Percentiles rank a stretch among this genome's conserved stretches.
Evolutionary conservation across 2,888 invertebrate species (phyloP).

Genomic region (Eupsilia transversa): DNA sequence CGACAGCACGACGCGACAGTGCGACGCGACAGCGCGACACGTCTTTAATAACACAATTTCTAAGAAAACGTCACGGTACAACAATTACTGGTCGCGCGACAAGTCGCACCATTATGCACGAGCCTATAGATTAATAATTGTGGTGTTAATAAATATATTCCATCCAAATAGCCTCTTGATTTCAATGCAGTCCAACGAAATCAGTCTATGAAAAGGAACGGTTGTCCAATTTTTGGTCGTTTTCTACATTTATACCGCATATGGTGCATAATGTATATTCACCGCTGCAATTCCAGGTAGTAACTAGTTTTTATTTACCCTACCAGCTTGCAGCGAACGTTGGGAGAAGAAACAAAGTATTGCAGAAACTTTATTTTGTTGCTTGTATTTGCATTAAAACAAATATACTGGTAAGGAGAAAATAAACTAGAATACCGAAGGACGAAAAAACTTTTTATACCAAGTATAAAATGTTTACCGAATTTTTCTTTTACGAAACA

Average conservation of each 20-base stretch:
- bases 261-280: conserved; percentile 5
- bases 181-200: no score
- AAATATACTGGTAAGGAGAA: neutral
- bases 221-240: neutral
- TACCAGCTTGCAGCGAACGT: conserved; percentile 10
- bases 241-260: neutral
- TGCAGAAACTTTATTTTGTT: conserved; percentile 30
- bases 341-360: conserved; percentile 21
- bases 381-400: conserved; percentile 26
- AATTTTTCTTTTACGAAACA: neutral
- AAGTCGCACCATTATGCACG: no score
- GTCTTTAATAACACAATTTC: no score
- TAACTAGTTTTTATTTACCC: conserved; percentile 30
- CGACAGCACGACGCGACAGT: no score
- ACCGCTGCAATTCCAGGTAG: conserved; percentile 29
- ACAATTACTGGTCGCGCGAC: no score
- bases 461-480: neutral
- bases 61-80: no score
- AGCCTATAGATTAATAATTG: no score
- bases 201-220: neutral
- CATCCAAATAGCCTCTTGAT: no score
- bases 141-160: no score
- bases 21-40: no score
- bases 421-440: neutral
- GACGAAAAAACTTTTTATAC: neutral